phyloP scores from a whole-genome alignment of 2,797 vertebrate genomes.

The Caiman crocodilus region DNA sequence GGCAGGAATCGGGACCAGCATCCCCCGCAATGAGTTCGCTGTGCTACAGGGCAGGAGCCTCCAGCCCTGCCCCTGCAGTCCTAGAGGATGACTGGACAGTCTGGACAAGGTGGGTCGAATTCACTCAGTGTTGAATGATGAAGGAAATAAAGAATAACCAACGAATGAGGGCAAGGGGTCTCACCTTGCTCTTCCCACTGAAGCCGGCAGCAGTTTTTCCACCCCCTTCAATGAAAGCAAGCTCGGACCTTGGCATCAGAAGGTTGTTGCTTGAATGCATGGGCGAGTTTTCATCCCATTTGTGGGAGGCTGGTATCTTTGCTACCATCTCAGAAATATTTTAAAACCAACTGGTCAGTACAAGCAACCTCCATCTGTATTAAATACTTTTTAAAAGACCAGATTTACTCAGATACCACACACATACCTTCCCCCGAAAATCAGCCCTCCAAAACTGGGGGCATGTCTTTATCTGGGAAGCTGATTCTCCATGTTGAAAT shows the following conservation, averaged over 20 bases:
- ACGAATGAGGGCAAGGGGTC: background rate
- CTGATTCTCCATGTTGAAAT: too few relatives aligned
- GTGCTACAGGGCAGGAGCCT: background rate
- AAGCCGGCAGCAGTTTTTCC: background rate
- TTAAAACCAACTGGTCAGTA: too few relatives aligned
- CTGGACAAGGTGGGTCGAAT: background rate
- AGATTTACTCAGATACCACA: too few relatives aligned
- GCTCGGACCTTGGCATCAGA: background rate
- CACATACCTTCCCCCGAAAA: too few relatives aligned
- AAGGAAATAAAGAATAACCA: background rate
- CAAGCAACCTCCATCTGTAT: too few relatives aligned
- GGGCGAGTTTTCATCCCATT: too few relatives aligned
- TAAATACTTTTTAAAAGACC: too few relatives aligned
- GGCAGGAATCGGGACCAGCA: background rate
- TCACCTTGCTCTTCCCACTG: background rate
- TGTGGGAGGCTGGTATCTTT: too few relatives aligned
- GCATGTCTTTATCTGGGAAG: too few relatives aligned
- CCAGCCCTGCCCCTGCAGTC: background rate
- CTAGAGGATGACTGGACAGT: fast-evolving
- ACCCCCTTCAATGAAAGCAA: background rate
- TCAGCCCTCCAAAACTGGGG: too few relatives aligned
- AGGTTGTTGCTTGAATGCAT: background rate
- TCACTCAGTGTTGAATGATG: background rate
- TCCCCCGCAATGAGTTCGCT: background rate
- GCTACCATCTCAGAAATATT: too few relatives aligned